phyloP scores from a whole-genome alignment of 2,113 vertebrate species.

The Pontoporia blainvillei region DNA sequence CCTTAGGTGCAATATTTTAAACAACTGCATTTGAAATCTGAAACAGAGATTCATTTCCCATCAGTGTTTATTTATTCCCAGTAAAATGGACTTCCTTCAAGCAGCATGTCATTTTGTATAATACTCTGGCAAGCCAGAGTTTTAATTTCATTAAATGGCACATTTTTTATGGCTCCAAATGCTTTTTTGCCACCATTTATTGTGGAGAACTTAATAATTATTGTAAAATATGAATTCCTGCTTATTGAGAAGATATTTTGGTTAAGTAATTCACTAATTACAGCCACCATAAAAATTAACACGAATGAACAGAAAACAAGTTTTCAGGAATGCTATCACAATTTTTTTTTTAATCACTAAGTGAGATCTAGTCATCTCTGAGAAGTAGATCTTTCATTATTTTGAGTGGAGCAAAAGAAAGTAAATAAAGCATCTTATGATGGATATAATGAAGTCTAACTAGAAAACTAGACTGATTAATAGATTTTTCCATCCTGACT shows the following conservation, averaged over 20 bases:
- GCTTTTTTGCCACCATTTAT: conserved; percentile 52
- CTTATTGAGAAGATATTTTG: conserved; percentile 49
- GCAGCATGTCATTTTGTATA: conserved; percentile 60
- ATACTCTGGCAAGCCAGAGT: conserved; percentile 56
- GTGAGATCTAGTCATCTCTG: neutral
- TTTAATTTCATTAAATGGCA: conserved; percentile 73
- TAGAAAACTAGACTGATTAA: neutral
- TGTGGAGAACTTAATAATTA: conserved; percentile 61
- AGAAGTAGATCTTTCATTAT: neutral
- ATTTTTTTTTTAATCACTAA: neutral
- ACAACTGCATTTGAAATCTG: conserved; percentile 74
- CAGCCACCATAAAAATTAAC: conserved; percentile 53
- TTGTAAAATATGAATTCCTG: conserved; percentile 66
- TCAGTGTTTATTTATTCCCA: conserved; percentile 55
- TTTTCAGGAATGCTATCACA: neutral
- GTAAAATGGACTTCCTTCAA: conserved; percentile 74
- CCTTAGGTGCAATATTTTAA: conserved; percentile 74
- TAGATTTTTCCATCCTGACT: neutral
- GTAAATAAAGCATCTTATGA: neutral
- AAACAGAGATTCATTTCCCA: conserved; percentile 75
- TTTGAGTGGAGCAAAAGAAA: neutral
- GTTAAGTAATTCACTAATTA: conserved; percentile 55
- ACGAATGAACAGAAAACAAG: conserved; percentile 47
- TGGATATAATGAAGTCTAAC: neutral
- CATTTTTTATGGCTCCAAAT: conserved; percentile 70